These are phyloP conservation scores for Macaca mulatta DNA, from an alignment of 2,113 vertebrate genomes.

Conservation along the genomic window DNA sequence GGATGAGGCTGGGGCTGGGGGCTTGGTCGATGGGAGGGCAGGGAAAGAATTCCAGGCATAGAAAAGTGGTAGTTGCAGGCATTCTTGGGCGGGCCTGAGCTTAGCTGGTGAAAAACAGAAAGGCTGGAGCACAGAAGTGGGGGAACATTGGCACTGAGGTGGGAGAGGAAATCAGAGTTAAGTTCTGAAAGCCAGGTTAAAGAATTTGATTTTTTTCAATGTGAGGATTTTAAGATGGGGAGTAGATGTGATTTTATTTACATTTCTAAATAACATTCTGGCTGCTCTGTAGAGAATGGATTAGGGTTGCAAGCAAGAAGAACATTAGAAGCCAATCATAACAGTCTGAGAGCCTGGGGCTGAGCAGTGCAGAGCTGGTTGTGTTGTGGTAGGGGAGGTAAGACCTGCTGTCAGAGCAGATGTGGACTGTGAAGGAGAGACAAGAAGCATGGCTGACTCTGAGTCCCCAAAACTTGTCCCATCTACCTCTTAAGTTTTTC, in stretches of 20 bases:
- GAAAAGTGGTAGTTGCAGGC: not conserved
- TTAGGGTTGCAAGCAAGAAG: not conserved
- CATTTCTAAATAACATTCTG: not conserved
- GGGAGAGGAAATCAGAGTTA: not conserved
- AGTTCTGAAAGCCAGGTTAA: not conserved
- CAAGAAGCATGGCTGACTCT: not conserved
- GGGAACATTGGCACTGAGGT: too few relatives aligned
- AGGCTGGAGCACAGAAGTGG: not conserved
- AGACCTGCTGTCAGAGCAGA: not conserved
- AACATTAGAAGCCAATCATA: not conserved
- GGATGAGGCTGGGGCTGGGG: not conserved
- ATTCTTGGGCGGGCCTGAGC: not conserved
- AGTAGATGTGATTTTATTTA: not conserved
- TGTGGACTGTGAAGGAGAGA: not conserved
- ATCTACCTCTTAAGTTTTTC: not conserved
- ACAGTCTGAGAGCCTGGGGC: too few relatives aligned
- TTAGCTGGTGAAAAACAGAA: not conserved
- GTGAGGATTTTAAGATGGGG: not conserved
- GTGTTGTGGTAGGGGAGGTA: not conserved
- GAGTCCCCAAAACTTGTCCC: not conserved
- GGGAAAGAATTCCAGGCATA: not conserved
- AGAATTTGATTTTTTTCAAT: not conserved
- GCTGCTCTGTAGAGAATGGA: not conserved
- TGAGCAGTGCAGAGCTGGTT: not conserved
- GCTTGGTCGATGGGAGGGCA: not conserved